A percentile compares a stretch with the other conserved stretches of the same genome.
Conservation (phyloP, 1,140 invertebrate genomes). For the Euura lappo region DNA sequence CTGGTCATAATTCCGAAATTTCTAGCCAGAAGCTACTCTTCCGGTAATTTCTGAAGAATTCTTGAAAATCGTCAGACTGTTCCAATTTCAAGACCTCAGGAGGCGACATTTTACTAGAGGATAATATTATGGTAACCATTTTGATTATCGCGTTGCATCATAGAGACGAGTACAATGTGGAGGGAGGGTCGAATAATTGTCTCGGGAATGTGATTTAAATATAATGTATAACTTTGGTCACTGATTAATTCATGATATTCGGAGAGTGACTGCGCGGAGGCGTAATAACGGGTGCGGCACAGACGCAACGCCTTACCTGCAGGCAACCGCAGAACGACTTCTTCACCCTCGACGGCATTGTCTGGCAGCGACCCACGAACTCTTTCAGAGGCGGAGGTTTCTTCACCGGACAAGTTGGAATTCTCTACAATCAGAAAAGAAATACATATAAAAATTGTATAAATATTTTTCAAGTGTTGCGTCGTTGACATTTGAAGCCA, state of each 20-base stretch:
- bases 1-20: too few relatives aligned
- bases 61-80: too few relatives aligned
- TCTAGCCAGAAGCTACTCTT: too few relatives aligned
- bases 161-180: neutral
- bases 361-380: slow-evolving; percentile 58
- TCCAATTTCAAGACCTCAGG: too few relatives aligned
- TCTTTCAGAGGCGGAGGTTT: slow-evolving; percentile 58
- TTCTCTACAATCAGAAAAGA: slow-evolving; percentile 42
- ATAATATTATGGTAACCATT: neutral
- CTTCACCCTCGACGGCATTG: slow-evolving; percentile 60
- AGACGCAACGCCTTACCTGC: slow-evolving; percentile 42
- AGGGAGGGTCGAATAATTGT: neutral
- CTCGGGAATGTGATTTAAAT: neutral
- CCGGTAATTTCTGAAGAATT: too few relatives aligned
- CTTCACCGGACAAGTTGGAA: slow-evolving; percentile 56
- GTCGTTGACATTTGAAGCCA: too few relatives aligned
- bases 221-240: neutral
- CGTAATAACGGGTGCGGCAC: neutral
- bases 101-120: too few relatives aligned
- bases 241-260: slow-evolving; percentile 1
- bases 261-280: neutral
- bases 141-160: neutral
- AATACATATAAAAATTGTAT: too few relatives aligned
- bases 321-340: slow-evolving; percentile 60
- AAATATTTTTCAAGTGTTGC: too few relatives aligned